Evolutionary conservation across 1,140 invertebrate genomes (phyloP), one percentile per base, ranked within the genome.

Genomic region (Wiebesia pumilae): DNA sequence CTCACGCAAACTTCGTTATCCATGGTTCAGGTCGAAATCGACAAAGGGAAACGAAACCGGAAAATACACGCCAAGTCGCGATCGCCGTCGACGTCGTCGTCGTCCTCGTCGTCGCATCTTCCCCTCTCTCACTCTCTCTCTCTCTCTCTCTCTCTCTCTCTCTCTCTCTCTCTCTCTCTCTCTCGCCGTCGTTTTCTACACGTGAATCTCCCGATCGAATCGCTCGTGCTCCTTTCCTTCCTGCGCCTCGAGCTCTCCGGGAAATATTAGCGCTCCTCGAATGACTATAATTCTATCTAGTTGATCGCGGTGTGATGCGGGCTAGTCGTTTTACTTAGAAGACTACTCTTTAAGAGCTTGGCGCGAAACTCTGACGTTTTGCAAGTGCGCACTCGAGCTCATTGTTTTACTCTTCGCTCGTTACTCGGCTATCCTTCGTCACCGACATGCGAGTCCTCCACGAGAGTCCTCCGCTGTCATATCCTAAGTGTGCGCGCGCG

Each of bases 1-100:
- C 88, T 88, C 89, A 90, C 89, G 89, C 89, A 87, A 90, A 84
- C 80, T 87, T 90, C 86, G 88, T 90, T 90, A 89, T 89, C 80
- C 86, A 62, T 79, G 69, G 86, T 69, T 81, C 85, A 81, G 84
- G 69, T 82, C 58, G 83, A 88, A 87, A 89, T 89, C 87, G 88
- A 89, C 87, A 85, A 87, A 87, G 87, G 87, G 83, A 88, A 88
- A 88, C 71, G 84, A 86, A 87, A 84, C 81, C 81, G 87, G 83
- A 87, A 84, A 87, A 81, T 77, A 77, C 69, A 83, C 83, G 78
- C 24, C 77, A 35, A 12, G 77, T 58, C 71, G 30, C 47, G 21
- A 27, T 75, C 69, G 14, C 38, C 43, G 81, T 51, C 67, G 67
- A 21, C 43, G 27, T 65, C 38, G 12, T 65, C 27, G 58, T 24